Conservation (phyloP, 1,140 invertebrate species). For the Ptiloglossa arizonensis region DNA sequence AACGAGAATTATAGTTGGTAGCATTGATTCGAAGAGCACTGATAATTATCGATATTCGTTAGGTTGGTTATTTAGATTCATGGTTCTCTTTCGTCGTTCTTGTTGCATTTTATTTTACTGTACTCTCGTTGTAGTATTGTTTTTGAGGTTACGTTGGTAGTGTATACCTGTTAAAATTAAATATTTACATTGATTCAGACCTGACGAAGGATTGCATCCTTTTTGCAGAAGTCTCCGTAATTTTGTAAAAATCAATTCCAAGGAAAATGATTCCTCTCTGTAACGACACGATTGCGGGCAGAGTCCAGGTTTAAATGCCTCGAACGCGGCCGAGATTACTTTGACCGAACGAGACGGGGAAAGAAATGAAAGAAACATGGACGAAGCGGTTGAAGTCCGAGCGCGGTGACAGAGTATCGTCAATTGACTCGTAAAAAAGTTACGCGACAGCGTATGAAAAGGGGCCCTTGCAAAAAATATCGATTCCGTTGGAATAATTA, state of each 20-base stretch:
- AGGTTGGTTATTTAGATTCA: too few relatives aligned
- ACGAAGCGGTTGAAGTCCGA: background rate
- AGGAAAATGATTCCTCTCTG: background rate
- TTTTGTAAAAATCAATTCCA: slow-evolving; percentile 2
- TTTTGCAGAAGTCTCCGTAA: background rate
- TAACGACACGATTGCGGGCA: background rate
- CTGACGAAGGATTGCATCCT: background rate
- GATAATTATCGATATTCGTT: too few relatives aligned
- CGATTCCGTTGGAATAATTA: background rate
- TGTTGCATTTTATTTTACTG: too few relatives aligned
- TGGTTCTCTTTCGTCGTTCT: too few relatives aligned
- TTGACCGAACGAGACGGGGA: background rate
- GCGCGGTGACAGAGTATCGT: background rate
- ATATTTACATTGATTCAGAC: background rate
- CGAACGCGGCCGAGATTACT: background rate
- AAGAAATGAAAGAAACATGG: background rate
- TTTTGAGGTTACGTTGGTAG: too few relatives aligned
- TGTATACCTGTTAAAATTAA: too few relatives aligned
- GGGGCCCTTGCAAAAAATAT: background rate
- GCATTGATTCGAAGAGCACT: too few relatives aligned
- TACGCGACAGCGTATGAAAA: background rate
- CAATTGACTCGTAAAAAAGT: slow-evolving; percentile 1
- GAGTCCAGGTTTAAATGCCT: background rate
- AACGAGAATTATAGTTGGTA: too few relatives aligned
- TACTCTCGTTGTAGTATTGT: too few relatives aligned